These are phyloP conservation scores for Synergus umbraculus DNA, from an alignment of 2,888 invertebrate species.

Conservation along the genomic window DNA sequence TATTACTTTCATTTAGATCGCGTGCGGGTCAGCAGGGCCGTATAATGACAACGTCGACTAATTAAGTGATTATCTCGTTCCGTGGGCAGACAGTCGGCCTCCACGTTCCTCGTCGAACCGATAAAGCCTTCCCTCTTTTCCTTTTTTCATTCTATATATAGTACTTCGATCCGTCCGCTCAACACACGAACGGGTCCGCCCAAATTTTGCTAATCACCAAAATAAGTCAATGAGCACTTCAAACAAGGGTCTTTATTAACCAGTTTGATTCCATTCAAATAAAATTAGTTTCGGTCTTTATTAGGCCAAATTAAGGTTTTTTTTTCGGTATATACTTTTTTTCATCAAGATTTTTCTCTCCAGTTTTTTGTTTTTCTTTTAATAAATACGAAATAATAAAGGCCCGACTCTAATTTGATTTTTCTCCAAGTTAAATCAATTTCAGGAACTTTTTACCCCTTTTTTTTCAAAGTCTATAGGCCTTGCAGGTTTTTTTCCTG, in stretches of 20 bases:
- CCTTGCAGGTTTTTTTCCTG: background rate
- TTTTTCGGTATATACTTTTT: background rate
- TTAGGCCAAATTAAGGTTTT: background rate
- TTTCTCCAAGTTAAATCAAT: background rate
- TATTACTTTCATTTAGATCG: slow-evolving; percentile 58
- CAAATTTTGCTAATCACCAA: slow-evolving; percentile 32
- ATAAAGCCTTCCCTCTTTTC: slow-evolving; percentile 12
- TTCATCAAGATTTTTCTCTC: background rate
- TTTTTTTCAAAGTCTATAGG: slow-evolving; percentile 10
- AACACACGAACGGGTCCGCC: background rate
- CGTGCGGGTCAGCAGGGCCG: slow-evolving; percentile 60
- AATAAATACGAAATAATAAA: background rate
- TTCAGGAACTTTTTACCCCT: background rate
- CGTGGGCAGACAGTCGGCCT: slow-evolving; percentile 62
- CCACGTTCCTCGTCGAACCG: slow-evolving; percentile 48
- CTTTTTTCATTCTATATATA: slow-evolving; percentile 24
- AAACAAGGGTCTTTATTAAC: slow-evolving; percentile 7
- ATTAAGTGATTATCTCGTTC: slow-evolving; percentile 71
- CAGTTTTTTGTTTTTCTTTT: background rate
- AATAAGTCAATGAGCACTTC: background rate
- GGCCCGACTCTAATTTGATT: background rate
- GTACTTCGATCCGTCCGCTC: slow-evolving; percentile 20
- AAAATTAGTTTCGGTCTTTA: background rate
- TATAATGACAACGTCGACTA: slow-evolving; percentile 59
- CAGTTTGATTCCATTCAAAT: background rate